Evolutionary conservation across 2,113 vertebrate genomes (phyloP).

Genomic region (Martes martes): DNA sequence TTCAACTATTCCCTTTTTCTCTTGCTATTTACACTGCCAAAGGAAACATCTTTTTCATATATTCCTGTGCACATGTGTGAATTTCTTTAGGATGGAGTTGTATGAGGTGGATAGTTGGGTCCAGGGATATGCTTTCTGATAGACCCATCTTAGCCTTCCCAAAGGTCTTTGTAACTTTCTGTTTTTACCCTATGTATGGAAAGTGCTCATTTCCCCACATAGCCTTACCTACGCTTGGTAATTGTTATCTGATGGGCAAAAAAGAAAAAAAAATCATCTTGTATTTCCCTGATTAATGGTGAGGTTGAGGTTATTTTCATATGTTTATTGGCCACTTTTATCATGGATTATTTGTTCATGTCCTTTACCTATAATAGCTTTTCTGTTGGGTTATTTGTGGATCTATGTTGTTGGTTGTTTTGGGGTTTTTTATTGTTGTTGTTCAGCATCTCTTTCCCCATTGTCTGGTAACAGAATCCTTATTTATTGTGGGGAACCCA

Average conservation of each 20-base stretch:
- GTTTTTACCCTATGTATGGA: constrained; percentile 22
- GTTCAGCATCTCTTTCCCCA: constrained; percentile 42
- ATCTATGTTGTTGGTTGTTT: neutral
- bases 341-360: neutral
- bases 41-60: constrained; percentile 13
- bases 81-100: neutral
- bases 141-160: constrained; percentile 4
- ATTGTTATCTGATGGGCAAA: neutral
- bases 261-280: neutral
- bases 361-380: neutral
- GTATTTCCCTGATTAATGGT: constrained; percentile 6
- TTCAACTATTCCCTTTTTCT: neutral
- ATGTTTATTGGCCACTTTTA: constrained; percentile 46
- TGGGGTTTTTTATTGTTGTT: constrained; percentile 21
- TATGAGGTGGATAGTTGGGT: neutral
- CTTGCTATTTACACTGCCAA: constrained; percentile 41
- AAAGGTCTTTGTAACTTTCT: neutral
- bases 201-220: constrained; percentile 31
- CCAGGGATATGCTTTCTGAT: neutral
- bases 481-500: constrained; percentile 58
- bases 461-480: constrained; percentile 42
- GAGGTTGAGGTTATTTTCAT: constrained; percentile 1
- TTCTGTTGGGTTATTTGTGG: neutral
- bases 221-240: constrained; percentile 8
- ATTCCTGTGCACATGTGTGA: constrained; percentile 17